Evolutionary conservation across 2,797 vertebrate genomes (phyloP).

Genomic region (Mormyrops attenuatus): DNA sequence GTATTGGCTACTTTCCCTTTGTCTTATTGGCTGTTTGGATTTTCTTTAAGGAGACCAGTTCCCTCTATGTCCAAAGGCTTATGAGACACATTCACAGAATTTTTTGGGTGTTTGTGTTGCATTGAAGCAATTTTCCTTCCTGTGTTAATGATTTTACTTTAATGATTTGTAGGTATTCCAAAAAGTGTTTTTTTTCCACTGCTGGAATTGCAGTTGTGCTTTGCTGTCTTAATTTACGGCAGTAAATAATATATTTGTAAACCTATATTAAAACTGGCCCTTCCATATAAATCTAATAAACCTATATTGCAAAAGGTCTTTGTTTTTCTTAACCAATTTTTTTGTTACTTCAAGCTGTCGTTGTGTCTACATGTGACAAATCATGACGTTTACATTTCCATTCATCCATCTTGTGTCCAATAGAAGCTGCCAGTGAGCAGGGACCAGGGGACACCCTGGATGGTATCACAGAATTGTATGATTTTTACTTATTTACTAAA

Average conservation of each 20-base stretch:
- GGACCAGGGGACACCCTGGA: not conserved
- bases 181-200: not conserved
- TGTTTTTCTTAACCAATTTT: not conserved
- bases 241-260: slow-evolving; percentile 3
- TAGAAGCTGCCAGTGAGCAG: not conserved
- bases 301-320: not conserved
- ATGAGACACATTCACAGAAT: not conserved
- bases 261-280: not conserved
- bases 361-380: not conserved
- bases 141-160: not conserved
- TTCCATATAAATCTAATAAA: slow-evolving; percentile 12
- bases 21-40: not conserved
- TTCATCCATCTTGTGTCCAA: not conserved
- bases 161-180: not conserved
- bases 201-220: not conserved
- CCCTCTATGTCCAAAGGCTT: not conserved
- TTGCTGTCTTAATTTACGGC: not conserved
- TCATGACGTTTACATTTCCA: not conserved
- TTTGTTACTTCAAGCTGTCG: not conserved
- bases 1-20: not conserved
- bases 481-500: not conserved
- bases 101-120: not conserved
- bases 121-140: not conserved
- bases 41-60: not conserved
- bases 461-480: not conserved